Evolutionary conservation across 2,888 invertebrate species (phyloP).

Genomic region (Morpho achilles): DNA sequence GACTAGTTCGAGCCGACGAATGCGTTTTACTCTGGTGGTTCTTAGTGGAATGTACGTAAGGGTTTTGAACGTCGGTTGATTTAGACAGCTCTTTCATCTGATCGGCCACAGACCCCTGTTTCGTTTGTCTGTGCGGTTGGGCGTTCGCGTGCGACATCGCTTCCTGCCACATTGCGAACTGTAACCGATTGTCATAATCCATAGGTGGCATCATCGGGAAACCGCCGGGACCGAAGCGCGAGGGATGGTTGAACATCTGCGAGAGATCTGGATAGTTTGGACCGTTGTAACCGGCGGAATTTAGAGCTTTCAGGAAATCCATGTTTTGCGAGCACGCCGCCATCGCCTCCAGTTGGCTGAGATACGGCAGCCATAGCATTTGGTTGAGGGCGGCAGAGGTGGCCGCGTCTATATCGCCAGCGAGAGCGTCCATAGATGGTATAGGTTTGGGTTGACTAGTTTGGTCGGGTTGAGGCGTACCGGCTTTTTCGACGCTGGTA

Average conservation of each 20-base stretch:
- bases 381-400: conserved; percentile 84
- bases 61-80: conserved; percentile 61
- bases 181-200: conserved; percentile 78
- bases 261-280: conserved; percentile 70
- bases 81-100: conserved; percentile 60
- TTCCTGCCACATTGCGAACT: conserved; percentile 85
- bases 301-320: conserved; percentile 80
- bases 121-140: conserved; percentile 50
- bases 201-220: conserved; percentile 63
- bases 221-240: conserved; percentile 60
- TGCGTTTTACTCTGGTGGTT: conserved; percentile 60
- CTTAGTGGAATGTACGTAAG: conserved; percentile 66
- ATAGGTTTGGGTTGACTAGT: conserved; percentile 49
- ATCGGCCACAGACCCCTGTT: conserved; percentile 44
- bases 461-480: conserved; percentile 35
- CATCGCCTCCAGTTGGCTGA: conserved; percentile 81
- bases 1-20: conserved; percentile 71
- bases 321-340: conserved; percentile 77
- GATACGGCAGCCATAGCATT: conserved; percentile 87
- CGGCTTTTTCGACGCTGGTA: conserved; percentile 40
- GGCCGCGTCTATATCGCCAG: conserved; percentile 84
- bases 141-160: conserved; percentile 78
- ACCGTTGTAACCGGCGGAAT: conserved; percentile 68
- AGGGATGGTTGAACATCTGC: conserved; percentile 67
- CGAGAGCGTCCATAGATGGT: conserved; percentile 66